phyloP scores from a whole-genome alignment of 2,888 invertebrate species.

The Synanthedon myopaeformis region DNA sequence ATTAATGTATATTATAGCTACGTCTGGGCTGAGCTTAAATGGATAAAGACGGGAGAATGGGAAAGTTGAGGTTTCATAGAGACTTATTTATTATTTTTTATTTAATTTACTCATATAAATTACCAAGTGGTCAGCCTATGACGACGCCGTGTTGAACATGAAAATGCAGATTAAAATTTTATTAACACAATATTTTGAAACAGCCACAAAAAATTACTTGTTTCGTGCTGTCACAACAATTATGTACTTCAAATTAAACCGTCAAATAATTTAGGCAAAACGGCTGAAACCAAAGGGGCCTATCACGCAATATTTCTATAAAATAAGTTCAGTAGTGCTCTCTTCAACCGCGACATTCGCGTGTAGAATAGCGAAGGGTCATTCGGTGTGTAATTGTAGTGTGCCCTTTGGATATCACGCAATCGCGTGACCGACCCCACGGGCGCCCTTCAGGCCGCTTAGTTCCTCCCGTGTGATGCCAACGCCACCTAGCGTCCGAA shows the following conservation, averaged over 20 bases:
- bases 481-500: not conserved
- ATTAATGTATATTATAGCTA: too few species aligned
- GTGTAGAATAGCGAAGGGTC: constrained; percentile 44
- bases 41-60: too few species aligned
- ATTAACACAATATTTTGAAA: too few species aligned
- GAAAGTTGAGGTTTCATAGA: too few species aligned
- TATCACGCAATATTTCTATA: not conserved
- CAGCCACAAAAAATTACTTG: not conserved
- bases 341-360: constrained; percentile 43
- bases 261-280: not conserved
- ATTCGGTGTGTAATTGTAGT: constrained; percentile 46
- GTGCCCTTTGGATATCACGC: constrained; percentile 48
- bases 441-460: not conserved
- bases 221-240: not conserved
- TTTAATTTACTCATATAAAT: too few species aligned
- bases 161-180: too few species aligned
- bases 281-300: not conserved
- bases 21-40: too few species aligned
- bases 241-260: not conserved
- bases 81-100: too few species aligned
- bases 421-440: constrained; percentile 37
- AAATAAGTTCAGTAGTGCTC: not conserved
- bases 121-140: too few species aligned
- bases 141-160: too few species aligned
- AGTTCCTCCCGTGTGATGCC: too few species aligned